Base-by-base conservation (phyloP, 2,888 invertebrate genomes). In the Cryptocephalus moraei region DNA sequence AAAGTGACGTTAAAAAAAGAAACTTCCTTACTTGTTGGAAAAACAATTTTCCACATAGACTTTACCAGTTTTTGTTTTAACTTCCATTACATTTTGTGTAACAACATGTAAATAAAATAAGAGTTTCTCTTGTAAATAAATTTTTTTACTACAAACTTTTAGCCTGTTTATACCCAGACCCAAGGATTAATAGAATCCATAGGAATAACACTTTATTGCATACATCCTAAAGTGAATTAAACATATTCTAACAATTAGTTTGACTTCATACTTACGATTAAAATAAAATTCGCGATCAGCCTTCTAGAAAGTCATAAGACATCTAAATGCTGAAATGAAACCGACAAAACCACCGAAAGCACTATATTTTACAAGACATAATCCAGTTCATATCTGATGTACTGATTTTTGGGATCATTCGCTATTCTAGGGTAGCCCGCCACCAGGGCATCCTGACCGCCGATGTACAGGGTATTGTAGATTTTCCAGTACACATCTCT, bases 401-500 rank as follows among this genome's bases (percentile, higher is more conserved):
- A 96, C 62, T 90, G 87, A 74, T 94, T 95, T 72, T 90, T 91
- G 47, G 92, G 91, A 70, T 96, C 96, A 68, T 97, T 93, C 55
- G 85, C 84, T 68, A 99, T 89, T 57, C 95, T 76, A n/a, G 99
- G 97, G 73, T 95, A 99, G 11, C 95, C 94, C 41, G 93, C 92
- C 32, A 99, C 94, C 45, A 99, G 76, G 1, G 97, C 91, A 70
- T 99, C 99, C 71, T 99, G 97, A 8, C 94, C 96, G 31, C 99
- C 99, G 60, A 99, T 97, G 66, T 99, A 99, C 45, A 99, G 77
- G 1, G 96, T 95, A 75, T 99, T 99, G 74, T 97, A 99, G 59
- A 96, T 95, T 74, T 99, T 99, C 99, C 99, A 99, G 68, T 97
- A 97, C 0, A 99, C 99, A 68, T 99, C 99, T 32, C 99, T 84